These are phyloP conservation scores for Eulemur mongoz DNA, from an alignment of 2,797 vertebrate genomes.

Conservation along the genomic window DNA sequence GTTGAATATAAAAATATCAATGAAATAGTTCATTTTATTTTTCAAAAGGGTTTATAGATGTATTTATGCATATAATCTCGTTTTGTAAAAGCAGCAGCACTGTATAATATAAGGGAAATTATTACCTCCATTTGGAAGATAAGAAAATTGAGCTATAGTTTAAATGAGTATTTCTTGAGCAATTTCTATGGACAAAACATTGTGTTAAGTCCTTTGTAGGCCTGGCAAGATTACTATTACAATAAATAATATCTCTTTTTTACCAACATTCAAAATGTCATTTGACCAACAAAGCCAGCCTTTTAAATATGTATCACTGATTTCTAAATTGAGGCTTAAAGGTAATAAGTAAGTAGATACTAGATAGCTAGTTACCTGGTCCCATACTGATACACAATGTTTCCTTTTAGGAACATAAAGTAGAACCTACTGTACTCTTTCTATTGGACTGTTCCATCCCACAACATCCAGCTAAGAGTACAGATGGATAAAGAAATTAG, in stretches of 20 bases:
- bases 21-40: background rate
- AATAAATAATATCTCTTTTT: background rate
- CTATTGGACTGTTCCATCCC: background rate
- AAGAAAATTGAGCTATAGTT: background rate
- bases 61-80: background rate
- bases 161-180: background rate
- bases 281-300: background rate
- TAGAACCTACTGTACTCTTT: background rate
- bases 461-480: background rate
- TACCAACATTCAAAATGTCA: background rate
- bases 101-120: background rate
- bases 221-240: background rate
- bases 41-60: background rate
- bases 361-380: background rate
- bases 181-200: background rate
- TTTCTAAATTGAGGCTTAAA: background rate
- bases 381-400: background rate
- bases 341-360: background rate
- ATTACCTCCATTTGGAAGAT: background rate
- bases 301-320: background rate
- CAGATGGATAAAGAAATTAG: background rate
- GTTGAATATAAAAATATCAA: constrained; percentile 5
- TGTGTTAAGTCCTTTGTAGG: background rate
- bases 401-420: background rate
- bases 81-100: background rate